These are phyloP conservation scores for Vicugna pacos DNA, from an alignment of 2,113 vertebrate species.

Conservation along the genomic window DNA sequence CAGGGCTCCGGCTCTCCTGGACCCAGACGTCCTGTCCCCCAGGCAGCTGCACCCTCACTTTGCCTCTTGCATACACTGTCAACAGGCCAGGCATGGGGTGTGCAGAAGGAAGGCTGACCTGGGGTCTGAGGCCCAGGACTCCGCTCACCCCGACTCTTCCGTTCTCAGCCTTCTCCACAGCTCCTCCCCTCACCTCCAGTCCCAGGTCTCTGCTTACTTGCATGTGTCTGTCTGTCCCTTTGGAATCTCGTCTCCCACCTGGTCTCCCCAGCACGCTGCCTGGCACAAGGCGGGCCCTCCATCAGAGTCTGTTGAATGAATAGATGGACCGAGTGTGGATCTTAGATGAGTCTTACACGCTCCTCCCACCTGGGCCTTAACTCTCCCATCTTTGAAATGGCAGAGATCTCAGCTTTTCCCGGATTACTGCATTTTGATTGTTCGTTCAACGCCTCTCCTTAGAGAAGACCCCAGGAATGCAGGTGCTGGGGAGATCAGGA, in stretches of 20 bases:
- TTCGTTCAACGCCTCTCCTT: not conserved
- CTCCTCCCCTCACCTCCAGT: not conserved
- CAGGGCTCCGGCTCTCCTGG: no score
- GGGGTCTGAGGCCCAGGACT: rapidly evolving
- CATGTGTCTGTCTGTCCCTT: not conserved
- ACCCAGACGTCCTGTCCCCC: not conserved
- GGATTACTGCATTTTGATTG: not conserved
- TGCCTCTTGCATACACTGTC: rapidly evolving
- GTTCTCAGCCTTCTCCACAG: not conserved
- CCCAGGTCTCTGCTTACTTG: not conserved
- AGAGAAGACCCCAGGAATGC: not conserved
- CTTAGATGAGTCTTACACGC: not conserved
- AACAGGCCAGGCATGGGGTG: not conserved
- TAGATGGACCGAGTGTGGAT: rapidly evolving
- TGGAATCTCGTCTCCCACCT: not conserved
- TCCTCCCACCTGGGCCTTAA: not conserved
- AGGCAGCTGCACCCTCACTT: not conserved
- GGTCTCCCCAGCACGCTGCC: no score
- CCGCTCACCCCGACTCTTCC: rapidly evolving
- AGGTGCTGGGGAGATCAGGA: not conserved
- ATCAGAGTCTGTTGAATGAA: no score
- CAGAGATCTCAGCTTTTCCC: not conserved
- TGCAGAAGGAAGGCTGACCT: not conserved
- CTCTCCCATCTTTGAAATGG: not conserved
- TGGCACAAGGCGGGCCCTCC: not conserved